Evolutionary conservation across 2,113 vertebrate genomes (phyloP).

Genomic region (Limanda limanda): DNA sequence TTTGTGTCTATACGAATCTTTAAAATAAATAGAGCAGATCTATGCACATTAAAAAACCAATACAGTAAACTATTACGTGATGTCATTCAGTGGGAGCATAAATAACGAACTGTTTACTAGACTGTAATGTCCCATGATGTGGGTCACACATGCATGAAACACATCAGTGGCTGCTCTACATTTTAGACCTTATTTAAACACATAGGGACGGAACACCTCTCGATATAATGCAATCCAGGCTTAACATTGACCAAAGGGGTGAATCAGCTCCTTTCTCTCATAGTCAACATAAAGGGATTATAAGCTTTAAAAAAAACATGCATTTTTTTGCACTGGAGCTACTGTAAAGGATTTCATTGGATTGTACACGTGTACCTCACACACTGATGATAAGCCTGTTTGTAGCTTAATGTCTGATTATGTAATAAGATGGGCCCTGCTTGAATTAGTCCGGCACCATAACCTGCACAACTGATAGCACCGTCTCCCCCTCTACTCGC

Average conservation of each 20-base stretch:
- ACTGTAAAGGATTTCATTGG: neutral
- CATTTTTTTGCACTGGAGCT: neutral
- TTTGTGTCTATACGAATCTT: neutral
- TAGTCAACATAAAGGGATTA: neutral
- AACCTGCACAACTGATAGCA: conserved; percentile 1
- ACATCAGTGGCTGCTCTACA: conserved; percentile 22
- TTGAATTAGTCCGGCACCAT: neutral
- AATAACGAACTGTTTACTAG: conserved; percentile 45
- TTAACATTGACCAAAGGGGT: neutral
- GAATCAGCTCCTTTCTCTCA: neutral
- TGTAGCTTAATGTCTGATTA: conserved; percentile 6
- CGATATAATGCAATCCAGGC: neutral
- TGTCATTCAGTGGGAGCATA: conserved; percentile 19
- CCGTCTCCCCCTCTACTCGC: neutral
- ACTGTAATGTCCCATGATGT: conserved; percentile 25
- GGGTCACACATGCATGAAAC: conserved; percentile 26
- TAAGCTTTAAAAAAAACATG: neutral
- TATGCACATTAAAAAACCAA: conserved; percentile 6
- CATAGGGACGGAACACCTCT: neutral
- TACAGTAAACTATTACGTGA: conserved; percentile 21
- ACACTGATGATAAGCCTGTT: neutral
- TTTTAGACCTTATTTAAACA: neutral
- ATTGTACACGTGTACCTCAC: neutral
- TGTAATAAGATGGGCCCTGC: conserved; percentile 19
- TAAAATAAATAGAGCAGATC: conserved; percentile 3